Evolutionary conservation across 2,797 vertebrate species (phyloP).

Genomic region (Macrochelys suwanniensis): DNA sequence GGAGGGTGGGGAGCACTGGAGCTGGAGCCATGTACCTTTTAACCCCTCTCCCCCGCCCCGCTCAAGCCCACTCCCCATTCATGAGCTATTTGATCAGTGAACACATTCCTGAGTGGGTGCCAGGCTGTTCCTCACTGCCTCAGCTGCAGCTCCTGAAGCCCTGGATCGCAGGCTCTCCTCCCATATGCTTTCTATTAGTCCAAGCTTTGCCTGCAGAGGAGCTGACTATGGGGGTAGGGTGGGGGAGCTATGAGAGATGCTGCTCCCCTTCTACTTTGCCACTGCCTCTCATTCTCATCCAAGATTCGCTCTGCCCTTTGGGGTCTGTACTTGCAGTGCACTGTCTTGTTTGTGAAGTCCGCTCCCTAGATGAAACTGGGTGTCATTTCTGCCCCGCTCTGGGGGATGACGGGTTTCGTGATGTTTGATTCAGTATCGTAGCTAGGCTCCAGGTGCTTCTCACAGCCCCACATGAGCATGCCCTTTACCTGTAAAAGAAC

Average conservation of each 20-base stretch:
- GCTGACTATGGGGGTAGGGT: background rate
- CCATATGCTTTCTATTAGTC: slow-evolving; percentile 47
- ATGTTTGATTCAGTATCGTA: background rate
- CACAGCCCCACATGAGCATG: background rate
- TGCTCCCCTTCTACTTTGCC: background rate
- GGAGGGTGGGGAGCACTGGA: slow-evolving; percentile 38
- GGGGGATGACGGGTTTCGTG: background rate
- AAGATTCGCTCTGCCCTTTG: background rate
- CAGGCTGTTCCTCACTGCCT: slow-evolving; percentile 48
- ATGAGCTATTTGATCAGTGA: slow-evolving; percentile 51
- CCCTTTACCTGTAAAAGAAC: background rate
- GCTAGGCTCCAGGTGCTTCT: background rate
- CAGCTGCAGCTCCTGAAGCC: slow-evolving; percentile 28
- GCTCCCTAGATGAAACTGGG: background rate
- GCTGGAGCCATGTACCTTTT: slow-evolving; percentile 36
- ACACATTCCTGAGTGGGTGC: slow-evolving; percentile 71
- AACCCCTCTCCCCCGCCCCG: slow-evolving; percentile 36
- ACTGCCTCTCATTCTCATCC: background rate
- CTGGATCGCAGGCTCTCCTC: background rate
- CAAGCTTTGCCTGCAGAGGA: background rate
- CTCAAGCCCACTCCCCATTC: slow-evolving; percentile 59
- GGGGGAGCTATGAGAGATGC: background rate
- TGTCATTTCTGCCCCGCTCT: background rate
- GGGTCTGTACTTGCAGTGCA: background rate
- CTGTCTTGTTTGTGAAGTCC: background rate